A percentile compares a stretch with the other conserved stretches of the same genome.
Evolutionary conservation across 2,113 vertebrate genomes (phyloP).

Genomic region (Glaucomys volans): DNA sequence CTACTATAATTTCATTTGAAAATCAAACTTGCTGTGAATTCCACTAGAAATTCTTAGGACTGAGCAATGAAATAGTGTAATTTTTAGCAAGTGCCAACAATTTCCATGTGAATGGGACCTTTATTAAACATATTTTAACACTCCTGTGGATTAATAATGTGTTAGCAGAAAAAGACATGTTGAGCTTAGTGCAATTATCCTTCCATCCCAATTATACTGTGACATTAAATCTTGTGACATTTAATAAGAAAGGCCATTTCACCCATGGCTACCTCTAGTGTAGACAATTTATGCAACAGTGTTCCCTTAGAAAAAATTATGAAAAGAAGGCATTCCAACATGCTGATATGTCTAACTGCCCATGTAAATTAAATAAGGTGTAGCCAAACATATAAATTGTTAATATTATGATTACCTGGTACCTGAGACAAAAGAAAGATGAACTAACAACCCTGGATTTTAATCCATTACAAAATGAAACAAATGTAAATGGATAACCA

Average conservation of each 20-base stretch:
- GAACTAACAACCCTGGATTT: slow-evolving; percentile 64
- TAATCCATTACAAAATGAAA: slow-evolving; percentile 60
- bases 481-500: slow-evolving; percentile 55
- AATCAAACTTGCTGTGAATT: slow-evolving; percentile 76
- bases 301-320: slow-evolving; percentile 81
- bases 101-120: slow-evolving; percentile 82
- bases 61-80: slow-evolving; percentile 74
- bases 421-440: slow-evolving; percentile 72
- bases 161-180: slow-evolving; percentile 85
- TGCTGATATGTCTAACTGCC: slow-evolving; percentile 80
- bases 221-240: slow-evolving; percentile 91
- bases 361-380: slow-evolving; percentile 84
- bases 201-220: slow-evolving; percentile 89
- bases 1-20: slow-evolving; percentile 74
- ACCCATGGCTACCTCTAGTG: slow-evolving; percentile 87
- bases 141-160: slow-evolving; percentile 85
- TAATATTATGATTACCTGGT: slow-evolving; percentile 77
- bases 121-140: slow-evolving; percentile 85
- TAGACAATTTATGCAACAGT: slow-evolving; percentile 84
- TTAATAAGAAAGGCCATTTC: slow-evolving; percentile 91
- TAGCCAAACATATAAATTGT: slow-evolving; percentile 81
- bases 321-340: slow-evolving; percentile 79
- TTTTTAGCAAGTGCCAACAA: slow-evolving; percentile 78
- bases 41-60: slow-evolving; percentile 72
- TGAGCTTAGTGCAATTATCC: slow-evolving; percentile 86